Percentiles rank a stretch among this genome's conserved stretches.
Conservation (phyloP, 2,888 invertebrate species). For the Tinea semifulvella region DNA sequence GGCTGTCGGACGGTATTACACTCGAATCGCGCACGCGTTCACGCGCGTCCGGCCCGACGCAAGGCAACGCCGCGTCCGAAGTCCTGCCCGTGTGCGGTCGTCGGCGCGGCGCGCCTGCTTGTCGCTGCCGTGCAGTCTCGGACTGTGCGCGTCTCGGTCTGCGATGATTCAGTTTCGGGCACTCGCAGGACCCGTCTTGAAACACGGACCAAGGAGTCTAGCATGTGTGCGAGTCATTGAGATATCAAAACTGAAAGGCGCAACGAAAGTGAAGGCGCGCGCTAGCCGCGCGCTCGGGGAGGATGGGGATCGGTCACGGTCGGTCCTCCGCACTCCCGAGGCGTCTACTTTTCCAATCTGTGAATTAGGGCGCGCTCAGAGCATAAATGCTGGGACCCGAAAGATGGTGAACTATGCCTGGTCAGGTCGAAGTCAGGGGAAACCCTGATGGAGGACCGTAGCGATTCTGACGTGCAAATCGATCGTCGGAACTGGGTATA, state of each 20-base stretch:
- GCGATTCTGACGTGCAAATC: slow-evolving; percentile 83
- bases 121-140: slow-evolving; percentile 30
- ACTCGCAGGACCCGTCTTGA: slow-evolving; percentile 77
- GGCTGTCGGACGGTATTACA: slow-evolving; percentile 23
- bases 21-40: slow-evolving; percentile 27
- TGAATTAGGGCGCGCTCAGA: slow-evolving; percentile 63
- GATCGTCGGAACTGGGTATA: slow-evolving; percentile 80
- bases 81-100: slow-evolving; percentile 33
- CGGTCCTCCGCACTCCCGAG: slow-evolving; percentile 64
- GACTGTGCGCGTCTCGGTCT: slow-evolving; percentile 33
- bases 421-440: slow-evolving; percentile 75
- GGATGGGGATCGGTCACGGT: slow-evolving; percentile 45
- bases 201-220: slow-evolving; percentile 81
- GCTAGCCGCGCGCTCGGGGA: slow-evolving; percentile 40
- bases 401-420: slow-evolving; percentile 80
- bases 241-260: slow-evolving; percentile 67
- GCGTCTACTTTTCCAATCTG: slow-evolving; percentile 56
- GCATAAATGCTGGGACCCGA: slow-evolving; percentile 76
- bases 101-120: slow-evolving; percentile 27
- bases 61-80: slow-evolving; percentile 28
- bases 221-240: slow-evolving; percentile 76
- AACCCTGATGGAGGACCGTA: slow-evolving; percentile 77
- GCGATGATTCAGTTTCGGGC: slow-evolving; percentile 45
- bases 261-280: slow-evolving; percentile 70
- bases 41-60: slow-evolving; percentile 34